Conservation (phyloP, 1,140 invertebrate genomes). For the Pogonomyrmex californicus region DNA sequence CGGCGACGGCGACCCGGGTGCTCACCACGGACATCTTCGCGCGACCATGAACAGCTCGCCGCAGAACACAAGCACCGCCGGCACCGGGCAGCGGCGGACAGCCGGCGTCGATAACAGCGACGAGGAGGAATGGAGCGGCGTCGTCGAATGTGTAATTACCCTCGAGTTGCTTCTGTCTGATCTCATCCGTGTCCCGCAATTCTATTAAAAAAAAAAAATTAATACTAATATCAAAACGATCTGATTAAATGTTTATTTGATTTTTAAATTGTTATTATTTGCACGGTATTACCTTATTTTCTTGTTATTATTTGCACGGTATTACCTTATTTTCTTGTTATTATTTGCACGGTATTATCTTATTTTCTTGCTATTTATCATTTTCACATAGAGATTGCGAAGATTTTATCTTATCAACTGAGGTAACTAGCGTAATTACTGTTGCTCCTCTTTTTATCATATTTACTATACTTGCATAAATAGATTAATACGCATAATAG, state of each 20-base stretch:
- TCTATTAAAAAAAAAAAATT: too few relatives aligned
- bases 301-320: too few relatives aligned
- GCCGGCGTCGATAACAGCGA: conserved; percentile 83
- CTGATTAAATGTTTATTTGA: neutral
- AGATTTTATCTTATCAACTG: neutral
- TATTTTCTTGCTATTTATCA: too few relatives aligned
- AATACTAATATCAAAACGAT: neutral
- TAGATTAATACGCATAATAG: neutral
- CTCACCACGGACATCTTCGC: neutral
- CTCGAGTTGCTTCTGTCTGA: conserved; percentile 20
- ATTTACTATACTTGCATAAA: neutral
- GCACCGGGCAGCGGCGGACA: conserved; percentile 63
- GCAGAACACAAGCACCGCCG: conserved; percentile 78
- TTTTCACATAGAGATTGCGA: neutral
- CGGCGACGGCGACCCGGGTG: conserved; percentile 1
- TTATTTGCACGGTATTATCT: too few relatives aligned
- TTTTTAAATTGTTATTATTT: neutral
- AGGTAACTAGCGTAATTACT: neutral
- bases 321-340: neutral
- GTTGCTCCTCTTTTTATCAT: neutral
- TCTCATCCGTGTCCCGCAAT: neutral
- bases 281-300: too few relatives aligned
- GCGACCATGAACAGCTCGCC: conserved; percentile 81
- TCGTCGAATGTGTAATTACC: conserved; percentile 85
- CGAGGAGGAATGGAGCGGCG: conserved; percentile 86